A percentile compares a stretch with the other conserved stretches of the same genome.
Evolutionary conservation across 2,113 vertebrate species (phyloP).

Genomic region (Maccullochella peelii): DNA sequence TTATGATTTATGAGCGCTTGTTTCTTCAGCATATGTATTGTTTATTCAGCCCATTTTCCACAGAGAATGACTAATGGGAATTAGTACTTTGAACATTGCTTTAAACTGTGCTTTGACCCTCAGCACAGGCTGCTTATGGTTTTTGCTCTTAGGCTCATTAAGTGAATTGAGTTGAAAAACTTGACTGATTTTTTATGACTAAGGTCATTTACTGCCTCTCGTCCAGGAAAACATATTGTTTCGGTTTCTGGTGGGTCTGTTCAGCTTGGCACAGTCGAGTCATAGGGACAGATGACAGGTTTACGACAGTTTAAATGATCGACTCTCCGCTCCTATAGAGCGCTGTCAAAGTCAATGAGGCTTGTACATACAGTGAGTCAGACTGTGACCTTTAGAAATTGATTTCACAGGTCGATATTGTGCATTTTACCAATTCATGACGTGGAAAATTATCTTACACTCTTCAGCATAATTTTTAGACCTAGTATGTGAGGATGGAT

Average conservation of each 20-base stretch:
- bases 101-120: constrained; percentile 20
- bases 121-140: constrained; percentile 4
- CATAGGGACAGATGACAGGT: constrained; percentile 51
- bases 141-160: constrained; percentile 52
- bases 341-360: constrained; percentile 52
- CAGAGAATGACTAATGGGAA: constrained; percentile 7
- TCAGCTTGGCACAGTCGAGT: constrained; percentile 36
- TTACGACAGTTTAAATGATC: constrained; percentile 51
- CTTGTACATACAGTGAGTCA: constrained; percentile 43
- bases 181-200: constrained; percentile 21
- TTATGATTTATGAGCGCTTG: neutral
- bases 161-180: constrained; percentile 41
- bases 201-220: constrained; percentile 35
- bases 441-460: constrained; percentile 33
- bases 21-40: neutral
- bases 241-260: constrained; percentile 48
- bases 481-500: constrained; percentile 1
- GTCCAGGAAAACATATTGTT: constrained; percentile 50
- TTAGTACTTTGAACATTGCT: no score
- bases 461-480: neutral
- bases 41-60: constrained; percentile 10
- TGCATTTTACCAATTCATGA: constrained; percentile 28
- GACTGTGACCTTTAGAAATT: constrained; percentile 54
- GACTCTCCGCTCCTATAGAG: constrained; percentile 26
- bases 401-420: constrained; percentile 5